Conservation (phyloP, 1,140 invertebrate genomes). For the Brachionus koreanus region DNA sequence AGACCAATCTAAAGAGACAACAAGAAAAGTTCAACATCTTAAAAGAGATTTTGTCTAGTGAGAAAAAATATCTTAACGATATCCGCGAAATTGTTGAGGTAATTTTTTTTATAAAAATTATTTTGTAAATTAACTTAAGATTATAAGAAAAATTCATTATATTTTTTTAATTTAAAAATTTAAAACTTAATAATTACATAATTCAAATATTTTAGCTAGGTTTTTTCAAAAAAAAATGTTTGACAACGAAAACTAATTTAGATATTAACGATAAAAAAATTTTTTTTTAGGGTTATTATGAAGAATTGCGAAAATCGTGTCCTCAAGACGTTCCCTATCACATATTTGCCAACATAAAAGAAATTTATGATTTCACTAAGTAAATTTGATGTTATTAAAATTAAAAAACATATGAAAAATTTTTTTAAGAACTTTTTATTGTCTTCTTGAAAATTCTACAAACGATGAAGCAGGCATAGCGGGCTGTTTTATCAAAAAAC, state of each 20-base stretch:
- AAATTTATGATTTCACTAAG: constrained; percentile 39
- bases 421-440: constrained; percentile 30
- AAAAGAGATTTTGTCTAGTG: constrained; percentile 39
- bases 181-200: not conserved
- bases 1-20: not conserved
- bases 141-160: not conserved
- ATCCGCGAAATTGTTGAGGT: constrained; percentile 39
- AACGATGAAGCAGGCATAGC: constrained; percentile 38
- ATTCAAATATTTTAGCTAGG: not conserved
- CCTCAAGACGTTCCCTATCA: not conserved
- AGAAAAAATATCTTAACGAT: constrained; percentile 38
- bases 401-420: not conserved
- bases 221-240: not conserved
- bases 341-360: constrained; percentile 39
- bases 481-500: constrained; percentile 34
- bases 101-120: not conserved
- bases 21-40: constrained; percentile 33
- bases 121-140: not conserved
- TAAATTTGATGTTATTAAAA: too few relatives aligned
- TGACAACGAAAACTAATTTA: not conserved
- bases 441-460: not conserved
- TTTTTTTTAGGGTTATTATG: constrained; percentile 29
- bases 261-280: not conserved
- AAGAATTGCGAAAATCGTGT: not conserved
- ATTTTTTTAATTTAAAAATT: not conserved